These are phyloP conservation scores for Columba guinea DNA, from an alignment of 2,797 vertebrate species.

Conservation along the genomic window DNA sequence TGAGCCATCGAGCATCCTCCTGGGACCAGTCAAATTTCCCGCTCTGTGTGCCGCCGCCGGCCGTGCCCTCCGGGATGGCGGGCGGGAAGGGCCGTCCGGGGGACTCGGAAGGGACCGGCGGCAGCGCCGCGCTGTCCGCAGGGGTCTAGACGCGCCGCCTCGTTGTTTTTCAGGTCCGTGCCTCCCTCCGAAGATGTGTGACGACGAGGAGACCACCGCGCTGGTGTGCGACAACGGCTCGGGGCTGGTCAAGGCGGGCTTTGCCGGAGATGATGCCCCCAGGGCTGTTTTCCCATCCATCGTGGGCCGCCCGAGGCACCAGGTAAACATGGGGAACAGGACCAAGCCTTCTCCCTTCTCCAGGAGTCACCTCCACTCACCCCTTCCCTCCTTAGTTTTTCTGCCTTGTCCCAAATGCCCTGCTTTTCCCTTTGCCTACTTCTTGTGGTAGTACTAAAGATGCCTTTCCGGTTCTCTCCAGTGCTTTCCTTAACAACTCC, in stretches of 20 bases:
- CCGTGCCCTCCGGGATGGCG: not conserved
- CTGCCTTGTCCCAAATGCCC: not conserved
- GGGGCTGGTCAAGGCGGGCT: conserved; percentile 92
- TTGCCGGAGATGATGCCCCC: conserved; percentile 93
- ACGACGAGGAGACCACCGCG: conserved; percentile 93
- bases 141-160: not conserved
- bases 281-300: conserved; percentile 94
- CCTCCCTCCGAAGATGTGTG: conserved; percentile 82
- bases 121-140: not conserved
- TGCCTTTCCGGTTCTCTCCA: not conserved
- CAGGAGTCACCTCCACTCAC: too few relatives aligned
- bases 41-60: not conserved
- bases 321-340: conserved; percentile 75
- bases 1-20: not conserved
- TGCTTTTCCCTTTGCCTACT: not conserved
- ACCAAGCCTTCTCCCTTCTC: too few relatives aligned
- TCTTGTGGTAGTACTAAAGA: rapidly evolving
- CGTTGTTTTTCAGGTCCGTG: conserved; percentile 57
- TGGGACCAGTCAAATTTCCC: not conserved
- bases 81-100: not conserved
- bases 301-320: conserved; percentile 91
- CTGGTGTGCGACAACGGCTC: conserved; percentile 95
- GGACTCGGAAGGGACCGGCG: too few relatives aligned
- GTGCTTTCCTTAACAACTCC: not conserved
- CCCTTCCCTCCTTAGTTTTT: not conserved